phyloP scores from a whole-genome alignment of 2,113 vertebrate species.

The Microcebus murinus region DNA sequence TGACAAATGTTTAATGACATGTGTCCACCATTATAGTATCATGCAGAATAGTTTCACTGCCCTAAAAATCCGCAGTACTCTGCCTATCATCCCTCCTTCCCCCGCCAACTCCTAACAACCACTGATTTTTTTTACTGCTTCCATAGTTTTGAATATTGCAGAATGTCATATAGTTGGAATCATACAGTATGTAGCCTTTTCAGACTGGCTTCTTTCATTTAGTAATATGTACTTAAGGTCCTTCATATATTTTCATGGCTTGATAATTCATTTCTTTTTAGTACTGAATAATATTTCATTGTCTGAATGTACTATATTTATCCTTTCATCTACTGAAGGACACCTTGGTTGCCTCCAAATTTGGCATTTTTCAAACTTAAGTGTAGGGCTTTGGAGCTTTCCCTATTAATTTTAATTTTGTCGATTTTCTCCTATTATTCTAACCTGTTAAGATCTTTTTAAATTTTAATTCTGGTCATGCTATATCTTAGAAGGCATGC shows the following conservation, averaged over 20 bases:
- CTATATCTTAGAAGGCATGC: background rate
- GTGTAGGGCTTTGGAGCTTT: background rate
- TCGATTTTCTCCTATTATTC: slow-evolving; percentile 33
- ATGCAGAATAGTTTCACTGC: background rate
- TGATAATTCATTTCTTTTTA: background rate
- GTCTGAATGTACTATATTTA: background rate
- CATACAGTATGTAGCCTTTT: background rate
- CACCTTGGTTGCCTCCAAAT: slow-evolving; percentile 13
- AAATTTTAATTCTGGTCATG: slow-evolving; percentile 12
- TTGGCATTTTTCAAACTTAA: slow-evolving; percentile 18
- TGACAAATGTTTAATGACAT: background rate
- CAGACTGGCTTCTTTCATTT: background rate
- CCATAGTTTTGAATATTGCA: background rate
- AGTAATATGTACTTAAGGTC: background rate
- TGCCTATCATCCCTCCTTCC: background rate
- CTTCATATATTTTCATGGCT: background rate
- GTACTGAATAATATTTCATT: background rate
- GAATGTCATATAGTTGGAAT: background rate
- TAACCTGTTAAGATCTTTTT: slow-evolving; percentile 21
- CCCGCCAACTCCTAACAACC: background rate
- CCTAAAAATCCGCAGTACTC: background rate
- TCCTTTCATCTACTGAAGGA: background rate
- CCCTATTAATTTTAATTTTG: slow-evolving; percentile 28
- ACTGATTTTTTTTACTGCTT: background rate
- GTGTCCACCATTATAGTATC: background rate